Evolutionary conservation across 1,140 invertebrate genomes (phyloP).

Genomic region (Zaprionus africanus): DNA sequence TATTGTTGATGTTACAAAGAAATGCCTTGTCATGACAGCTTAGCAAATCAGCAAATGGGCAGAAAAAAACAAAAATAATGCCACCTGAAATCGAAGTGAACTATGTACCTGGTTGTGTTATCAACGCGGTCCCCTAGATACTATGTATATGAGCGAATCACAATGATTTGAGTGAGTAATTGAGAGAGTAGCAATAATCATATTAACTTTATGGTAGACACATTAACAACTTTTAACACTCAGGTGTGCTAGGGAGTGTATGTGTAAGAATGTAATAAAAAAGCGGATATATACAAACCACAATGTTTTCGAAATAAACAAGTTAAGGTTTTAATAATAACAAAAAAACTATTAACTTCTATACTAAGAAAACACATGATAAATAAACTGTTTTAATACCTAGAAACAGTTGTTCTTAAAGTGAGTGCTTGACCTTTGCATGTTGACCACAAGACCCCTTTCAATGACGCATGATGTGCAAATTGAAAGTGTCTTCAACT

Average conservation of each 20-base stretch:
- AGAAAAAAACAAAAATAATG: constrained; percentile 18
- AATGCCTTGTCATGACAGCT: constrained; percentile 46
- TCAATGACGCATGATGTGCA: too few species aligned
- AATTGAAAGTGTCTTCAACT: too few species aligned
- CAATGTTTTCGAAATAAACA: neutral
- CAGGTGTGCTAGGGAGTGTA: neutral
- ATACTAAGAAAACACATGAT: neutral
- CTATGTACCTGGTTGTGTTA: constrained; percentile 51
- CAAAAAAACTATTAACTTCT: neutral
- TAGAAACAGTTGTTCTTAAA: neutral
- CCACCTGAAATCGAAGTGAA: constrained; percentile 53
- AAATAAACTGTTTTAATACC: neutral
- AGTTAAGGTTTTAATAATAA: too few species aligned
- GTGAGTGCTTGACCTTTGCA: neutral
- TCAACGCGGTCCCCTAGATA: constrained; percentile 12
- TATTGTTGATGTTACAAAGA: constrained; percentile 10
- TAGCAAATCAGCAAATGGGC: constrained; percentile 21
- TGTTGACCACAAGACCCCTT: neutral
- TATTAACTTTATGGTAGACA: neutral
- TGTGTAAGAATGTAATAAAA: neutral
- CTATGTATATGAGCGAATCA: neutral
- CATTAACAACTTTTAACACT: neutral
- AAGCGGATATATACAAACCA: neutral
- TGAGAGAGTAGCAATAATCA: neutral
- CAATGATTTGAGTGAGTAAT: neutral